These are phyloP conservation scores for Amorpha juglandis DNA, from an alignment of 2,888 invertebrate species.

Conservation along the genomic window DNA sequence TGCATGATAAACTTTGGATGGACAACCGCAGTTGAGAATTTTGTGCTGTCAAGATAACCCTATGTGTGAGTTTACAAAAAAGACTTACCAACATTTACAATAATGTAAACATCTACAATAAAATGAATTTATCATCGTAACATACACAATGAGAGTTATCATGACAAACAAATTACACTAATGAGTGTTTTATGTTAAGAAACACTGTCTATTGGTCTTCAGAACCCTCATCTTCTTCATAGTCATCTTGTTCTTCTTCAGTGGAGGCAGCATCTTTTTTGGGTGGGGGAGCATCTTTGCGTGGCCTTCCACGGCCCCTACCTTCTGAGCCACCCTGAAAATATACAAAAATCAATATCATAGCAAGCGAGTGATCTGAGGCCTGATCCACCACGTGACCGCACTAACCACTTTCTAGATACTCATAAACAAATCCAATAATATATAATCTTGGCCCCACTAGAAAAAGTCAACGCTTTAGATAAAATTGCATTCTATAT, in stretches of 20 bases:
- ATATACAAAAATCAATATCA: conserved; percentile 21
- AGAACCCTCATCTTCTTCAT: conserved; percentile 80
- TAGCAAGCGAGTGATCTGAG: not conserved
- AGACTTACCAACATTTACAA: conserved; percentile 48
- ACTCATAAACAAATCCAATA: too few relatives aligned
- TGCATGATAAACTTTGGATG: conserved; percentile 71
- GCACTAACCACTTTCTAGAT: too few relatives aligned
- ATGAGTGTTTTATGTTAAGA: conserved; percentile 51
- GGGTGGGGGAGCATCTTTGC: conserved; percentile 78
- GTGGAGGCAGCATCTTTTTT: conserved; percentile 79
- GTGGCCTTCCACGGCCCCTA: conserved; percentile 76
- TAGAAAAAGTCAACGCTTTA: too few relatives aligned
- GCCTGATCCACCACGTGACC: too few relatives aligned
- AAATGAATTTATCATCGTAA: conserved; percentile 50
- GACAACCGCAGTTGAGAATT: conserved; percentile 69
- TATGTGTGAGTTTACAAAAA: conserved; percentile 31
- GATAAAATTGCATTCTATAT: not conserved
- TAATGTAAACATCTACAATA: conserved; percentile 47
- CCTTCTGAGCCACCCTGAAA: conserved; percentile 70
- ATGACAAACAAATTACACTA: conserved; percentile 80
- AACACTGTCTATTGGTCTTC: conserved; percentile 73
- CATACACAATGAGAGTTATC: conserved; percentile 66
- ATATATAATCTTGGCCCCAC: too few relatives aligned
- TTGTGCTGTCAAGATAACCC: conserved; percentile 76
- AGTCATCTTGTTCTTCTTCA: conserved; percentile 80